These are phyloP conservation scores for Beroe forskalii DNA, from an alignment of 37 sponge, comb jelly and placozoan genomes.

Conservation along the genomic window DNA sequence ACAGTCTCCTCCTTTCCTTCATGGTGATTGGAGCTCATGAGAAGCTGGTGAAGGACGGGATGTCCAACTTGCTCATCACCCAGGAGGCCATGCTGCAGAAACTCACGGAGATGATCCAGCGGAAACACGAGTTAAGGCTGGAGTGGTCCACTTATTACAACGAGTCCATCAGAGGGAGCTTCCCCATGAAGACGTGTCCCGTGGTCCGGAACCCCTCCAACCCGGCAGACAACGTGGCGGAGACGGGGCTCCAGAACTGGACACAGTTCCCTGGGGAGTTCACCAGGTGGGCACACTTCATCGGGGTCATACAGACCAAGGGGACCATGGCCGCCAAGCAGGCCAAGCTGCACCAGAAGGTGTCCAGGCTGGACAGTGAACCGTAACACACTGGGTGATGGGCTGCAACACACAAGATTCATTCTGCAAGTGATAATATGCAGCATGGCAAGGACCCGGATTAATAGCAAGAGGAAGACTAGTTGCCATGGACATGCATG, in stretches of 20 bases:
- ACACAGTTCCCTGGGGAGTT: slow-evolving; percentile 51
- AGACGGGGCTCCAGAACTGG: slow-evolving; percentile 42
- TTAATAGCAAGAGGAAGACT: too few species aligned
- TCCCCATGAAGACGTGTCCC: slow-evolving; percentile 48
- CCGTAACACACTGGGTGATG: too few species aligned
- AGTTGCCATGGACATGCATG: too few species aligned
- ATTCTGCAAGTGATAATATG: too few species aligned
- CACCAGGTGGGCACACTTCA: slow-evolving; percentile 50
- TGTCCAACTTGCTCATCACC: slow-evolving; percentile 41
- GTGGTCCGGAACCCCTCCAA: slow-evolving; percentile 53
- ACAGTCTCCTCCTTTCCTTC: slow-evolving; percentile 17
- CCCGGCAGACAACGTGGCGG: slow-evolving; percentile 38
- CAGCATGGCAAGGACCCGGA: too few species aligned
- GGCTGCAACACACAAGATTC: too few species aligned
- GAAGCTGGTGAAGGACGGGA: slow-evolving; percentile 1
- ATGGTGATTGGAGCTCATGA: slow-evolving; percentile 35
- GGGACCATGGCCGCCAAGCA: slow-evolving; percentile 45
- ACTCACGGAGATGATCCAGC: slow-evolving; percentile 41
- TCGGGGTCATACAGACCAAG: slow-evolving; percentile 7
- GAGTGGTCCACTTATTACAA: slow-evolving; percentile 26
- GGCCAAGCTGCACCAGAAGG: not conserved
- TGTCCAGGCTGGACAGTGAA: not conserved
- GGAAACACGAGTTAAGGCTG: slow-evolving; percentile 34
- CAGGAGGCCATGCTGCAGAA: not conserved
- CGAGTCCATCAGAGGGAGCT: not conserved